Evolutionary conservation across 2,888 invertebrate species (phyloP), one percentile per base, ranked within the genome.

Genomic region (Zaprionus lineosus): DNA sequence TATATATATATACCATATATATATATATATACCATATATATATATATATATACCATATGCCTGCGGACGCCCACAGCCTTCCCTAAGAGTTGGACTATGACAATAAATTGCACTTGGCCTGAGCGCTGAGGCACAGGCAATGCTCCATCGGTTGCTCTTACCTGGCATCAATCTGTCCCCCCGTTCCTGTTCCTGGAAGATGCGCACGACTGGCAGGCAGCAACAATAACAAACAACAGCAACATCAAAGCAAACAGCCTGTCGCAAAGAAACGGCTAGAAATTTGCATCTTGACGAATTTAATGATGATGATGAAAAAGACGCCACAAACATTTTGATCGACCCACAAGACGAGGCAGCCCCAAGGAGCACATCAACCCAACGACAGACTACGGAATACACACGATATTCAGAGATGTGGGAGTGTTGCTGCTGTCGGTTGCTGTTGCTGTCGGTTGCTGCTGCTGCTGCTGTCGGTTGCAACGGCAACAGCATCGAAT

Each of bases 281-380:
- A 81, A 81, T 82, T 82, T 86, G 81, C 81, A 82, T 82, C 85
- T 82, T 86, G 81, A 82, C 86, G 81, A 86, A 86, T 82, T 82
- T 85, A 82, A 86, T 85, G 86, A 84, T 86, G 81, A 77, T 81
- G 78, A 86, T 86, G 86, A 86, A 77, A 83, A 85, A 71, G 79
- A 85, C 81, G 84, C 79, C 73, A 67, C 52, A 81, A 86, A 74
- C 65, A 82, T 82, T 86, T 86, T 84, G 85, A 79, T 84, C 86
- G 63, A 67, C 60, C 85, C 75, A 84, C 59, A 65, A 69, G 68
- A 58, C 68, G 74, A 61, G 56, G 43, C 66, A 53, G 78, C 86
- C 65, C 72, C 64, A 79, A 81, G 86, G 69, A 82, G 84, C 77
- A 51, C 56, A 61, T n/a, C n/a, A n/a, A n/a, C n/a, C n/a, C n/a